phyloP scores from a whole-genome alignment of 2,888 invertebrate genomes.

The Drosophila lacicola region DNA sequence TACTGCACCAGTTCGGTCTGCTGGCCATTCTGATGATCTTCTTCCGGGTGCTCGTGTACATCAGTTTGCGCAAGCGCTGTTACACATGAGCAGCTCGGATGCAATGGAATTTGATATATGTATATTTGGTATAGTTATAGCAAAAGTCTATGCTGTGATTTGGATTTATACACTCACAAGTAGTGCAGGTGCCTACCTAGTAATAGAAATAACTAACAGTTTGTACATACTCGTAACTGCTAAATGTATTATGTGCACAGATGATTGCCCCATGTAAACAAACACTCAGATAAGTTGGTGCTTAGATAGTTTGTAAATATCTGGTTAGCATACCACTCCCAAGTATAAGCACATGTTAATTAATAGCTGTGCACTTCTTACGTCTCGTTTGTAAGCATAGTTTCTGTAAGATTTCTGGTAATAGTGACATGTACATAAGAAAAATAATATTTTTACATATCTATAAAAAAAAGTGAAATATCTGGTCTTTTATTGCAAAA shows the following conservation, averaged over 20 bases:
- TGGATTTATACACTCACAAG: slow-evolving; percentile 41
- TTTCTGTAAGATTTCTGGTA: slow-evolving; percentile 31
- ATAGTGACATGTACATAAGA: slow-evolving; percentile 31
- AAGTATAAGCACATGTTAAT: slow-evolving; percentile 9
- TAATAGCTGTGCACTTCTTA: background rate
- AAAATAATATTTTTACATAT: slow-evolving; percentile 45
- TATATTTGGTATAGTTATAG: slow-evolving; percentile 48
- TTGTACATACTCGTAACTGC: slow-evolving; percentile 23
- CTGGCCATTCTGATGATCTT: slow-evolving; percentile 86
- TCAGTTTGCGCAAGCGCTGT: slow-evolving; percentile 87
- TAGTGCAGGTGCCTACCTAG: slow-evolving; percentile 24
- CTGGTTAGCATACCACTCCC: slow-evolving; percentile 7
- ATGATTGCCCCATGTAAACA: slow-evolving; percentile 41
- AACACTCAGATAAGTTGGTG: slow-evolving; percentile 37
- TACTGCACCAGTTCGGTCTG: slow-evolving; percentile 87
- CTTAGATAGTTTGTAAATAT: slow-evolving; percentile 36
- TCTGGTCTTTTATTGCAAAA: background rate
- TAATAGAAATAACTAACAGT: slow-evolving; percentile 12
- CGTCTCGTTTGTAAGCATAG: slow-evolving; percentile 21
- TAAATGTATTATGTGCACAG: slow-evolving; percentile 37
- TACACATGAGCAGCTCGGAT: slow-evolving; percentile 62
- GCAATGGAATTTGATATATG: slow-evolving; percentile 6
- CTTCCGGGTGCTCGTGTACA: slow-evolving; percentile 87
- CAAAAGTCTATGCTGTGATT: slow-evolving; percentile 70
- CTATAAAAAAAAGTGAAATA: background rate